A percentile compares a stretch with the other conserved stretches of the same genome.
phyloP scores from a whole-genome alignment of 2,797 vertebrate genomes.

The Micrastur ruficollis region DNA sequence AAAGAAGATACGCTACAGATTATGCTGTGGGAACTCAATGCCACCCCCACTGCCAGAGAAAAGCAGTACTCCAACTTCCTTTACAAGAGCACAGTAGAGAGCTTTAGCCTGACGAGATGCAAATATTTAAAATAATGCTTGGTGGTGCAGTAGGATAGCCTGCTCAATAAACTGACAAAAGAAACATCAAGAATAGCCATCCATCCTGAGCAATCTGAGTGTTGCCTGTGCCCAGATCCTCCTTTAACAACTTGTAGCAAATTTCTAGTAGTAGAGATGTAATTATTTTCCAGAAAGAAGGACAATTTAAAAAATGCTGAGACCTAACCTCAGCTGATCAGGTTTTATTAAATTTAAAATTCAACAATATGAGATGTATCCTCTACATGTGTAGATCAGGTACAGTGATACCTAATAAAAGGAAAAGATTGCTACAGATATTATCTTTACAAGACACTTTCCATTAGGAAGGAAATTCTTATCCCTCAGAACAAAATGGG shows the following conservation, averaged over 20 bases:
- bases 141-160: not conserved
- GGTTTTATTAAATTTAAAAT: slow-evolving; percentile 5
- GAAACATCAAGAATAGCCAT: not conserved
- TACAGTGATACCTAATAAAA: not conserved
- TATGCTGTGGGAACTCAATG: not conserved
- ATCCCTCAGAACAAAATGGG: not conserved
- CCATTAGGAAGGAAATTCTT: slow-evolving; percentile 1
- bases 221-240: not conserved
- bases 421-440: not conserved
- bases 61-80: not conserved
- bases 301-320: not conserved
- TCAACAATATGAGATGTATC: not conserved
- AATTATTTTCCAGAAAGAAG: not conserved
- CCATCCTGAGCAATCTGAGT: not conserved
- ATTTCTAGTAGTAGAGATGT: not conserved
- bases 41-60: not conserved
- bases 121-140: not conserved
- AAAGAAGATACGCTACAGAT: not conserved
- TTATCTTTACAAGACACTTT: not conserved
- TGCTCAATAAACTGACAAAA: not conserved
- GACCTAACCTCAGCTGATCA: not conserved
- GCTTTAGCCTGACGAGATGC: not conserved
- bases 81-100: not conserved
- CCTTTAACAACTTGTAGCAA: not conserved
- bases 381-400: not conserved